A percentile compares a stretch with the other conserved stretches of the same genome.
Evolutionary conservation across 2,113 vertebrate species (phyloP).

Genomic region (Marmota flaviventris): DNA sequence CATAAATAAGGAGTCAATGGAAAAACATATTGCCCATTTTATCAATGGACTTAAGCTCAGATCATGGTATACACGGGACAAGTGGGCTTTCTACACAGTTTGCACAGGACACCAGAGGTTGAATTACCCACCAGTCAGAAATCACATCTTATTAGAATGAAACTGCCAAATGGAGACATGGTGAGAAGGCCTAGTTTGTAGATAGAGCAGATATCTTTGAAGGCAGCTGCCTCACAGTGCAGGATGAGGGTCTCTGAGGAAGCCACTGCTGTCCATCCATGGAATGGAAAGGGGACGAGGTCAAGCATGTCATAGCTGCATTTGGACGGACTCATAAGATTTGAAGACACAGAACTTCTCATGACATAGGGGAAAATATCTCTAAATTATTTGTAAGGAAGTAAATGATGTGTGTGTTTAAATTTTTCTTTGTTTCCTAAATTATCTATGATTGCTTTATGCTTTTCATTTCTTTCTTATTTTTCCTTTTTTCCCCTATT

Average conservation of each 20-base stretch:
- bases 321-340: background rate
- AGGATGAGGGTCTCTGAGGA: background rate
- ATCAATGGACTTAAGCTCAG: background rate
- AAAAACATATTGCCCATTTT: background rate
- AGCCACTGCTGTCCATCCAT: background rate
- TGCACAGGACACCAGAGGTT: background rate
- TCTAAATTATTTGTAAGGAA: slow-evolving; percentile 12
- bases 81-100: background rate
- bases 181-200: background rate
- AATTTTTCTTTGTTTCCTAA: background rate
- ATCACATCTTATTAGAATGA: background rate
- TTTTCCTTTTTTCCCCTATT: background rate
- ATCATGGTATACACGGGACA: too few species aligned
- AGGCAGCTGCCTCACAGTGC: too few species aligned
- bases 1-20: background rate
- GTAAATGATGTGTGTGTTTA: background rate
- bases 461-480: background rate
- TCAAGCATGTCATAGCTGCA: background rate
- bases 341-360: background rate
- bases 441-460: background rate
- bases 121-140: background rate
- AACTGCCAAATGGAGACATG: too few species aligned
- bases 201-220: background rate
- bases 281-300: background rate
- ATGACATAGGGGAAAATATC: background rate